Evolutionary conservation across 2,797 vertebrate species (phyloP).

Genomic region (Iguana delicatissima): DNA sequence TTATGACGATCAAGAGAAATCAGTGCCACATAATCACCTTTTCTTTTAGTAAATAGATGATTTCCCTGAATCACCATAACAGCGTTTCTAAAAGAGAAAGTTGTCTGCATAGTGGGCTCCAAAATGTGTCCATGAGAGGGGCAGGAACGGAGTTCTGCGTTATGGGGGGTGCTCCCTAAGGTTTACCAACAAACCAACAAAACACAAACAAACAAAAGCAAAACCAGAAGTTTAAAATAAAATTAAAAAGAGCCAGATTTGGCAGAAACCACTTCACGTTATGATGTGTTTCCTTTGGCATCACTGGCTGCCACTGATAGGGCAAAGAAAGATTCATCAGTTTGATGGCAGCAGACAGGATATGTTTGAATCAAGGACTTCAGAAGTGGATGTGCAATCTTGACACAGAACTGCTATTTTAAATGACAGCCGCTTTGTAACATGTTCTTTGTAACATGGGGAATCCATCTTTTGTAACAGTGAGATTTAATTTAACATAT

Average conservation of each 20-base stretch:
- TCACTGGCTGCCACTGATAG: background rate
- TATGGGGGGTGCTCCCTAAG: background rate
- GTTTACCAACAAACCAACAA: background rate
- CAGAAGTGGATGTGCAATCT: background rate
- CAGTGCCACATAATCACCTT: background rate
- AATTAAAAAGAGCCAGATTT: background rate
- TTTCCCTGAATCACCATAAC: background rate
- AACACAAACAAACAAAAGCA: too few relatives aligned
- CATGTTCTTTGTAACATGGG: background rate
- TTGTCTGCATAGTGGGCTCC: background rate
- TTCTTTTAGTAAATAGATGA: background rate
- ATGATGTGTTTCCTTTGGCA: background rate
- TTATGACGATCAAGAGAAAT: background rate
- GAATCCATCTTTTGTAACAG: background rate
- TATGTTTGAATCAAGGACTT: background rate
- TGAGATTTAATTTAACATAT: slow-evolving; percentile 14
- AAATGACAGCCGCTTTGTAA: background rate
- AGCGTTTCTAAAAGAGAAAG: too few relatives aligned
- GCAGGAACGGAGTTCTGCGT: background rate
- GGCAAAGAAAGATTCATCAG: background rate
- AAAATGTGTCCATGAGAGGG: background rate
- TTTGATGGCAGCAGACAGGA: background rate
- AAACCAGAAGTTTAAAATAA: background rate
- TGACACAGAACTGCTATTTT: background rate
- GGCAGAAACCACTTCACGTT: background rate